phyloP scores from a whole-genome alignment of 2,797 vertebrate species.

The Melanotaenia trifasciata region DNA sequence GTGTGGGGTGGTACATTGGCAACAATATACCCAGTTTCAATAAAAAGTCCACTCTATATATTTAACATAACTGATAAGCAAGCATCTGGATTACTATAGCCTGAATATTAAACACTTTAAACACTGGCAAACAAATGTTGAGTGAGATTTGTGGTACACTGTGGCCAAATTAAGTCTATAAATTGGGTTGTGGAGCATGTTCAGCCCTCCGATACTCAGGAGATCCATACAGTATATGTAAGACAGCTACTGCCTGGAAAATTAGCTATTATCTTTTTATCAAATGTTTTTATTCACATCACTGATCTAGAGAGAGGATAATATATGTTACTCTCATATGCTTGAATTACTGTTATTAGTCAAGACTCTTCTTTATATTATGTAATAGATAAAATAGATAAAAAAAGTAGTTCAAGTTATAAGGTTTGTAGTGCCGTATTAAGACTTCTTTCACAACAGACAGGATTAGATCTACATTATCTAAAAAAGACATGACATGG shows the following conservation, averaged over 20 bases:
- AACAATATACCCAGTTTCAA: too few species aligned
- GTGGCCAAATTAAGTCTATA: too few species aligned
- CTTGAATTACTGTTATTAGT: not conserved
- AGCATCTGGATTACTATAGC: too few species aligned
- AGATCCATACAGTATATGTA: too few species aligned
- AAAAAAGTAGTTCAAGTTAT: not conserved
- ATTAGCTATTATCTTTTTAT: not conserved
- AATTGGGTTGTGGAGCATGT: too few species aligned
- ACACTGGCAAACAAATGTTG: too few species aligned
- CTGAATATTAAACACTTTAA: too few species aligned
- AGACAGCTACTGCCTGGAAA: not conserved
- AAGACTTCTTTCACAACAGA: conserved; percentile 30
- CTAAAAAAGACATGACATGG: conserved; percentile 23
- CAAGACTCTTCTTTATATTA: not conserved
- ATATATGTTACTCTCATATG: not conserved
- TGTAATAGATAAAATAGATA: not conserved
- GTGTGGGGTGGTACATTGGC: too few species aligned
- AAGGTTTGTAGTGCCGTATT: not conserved
- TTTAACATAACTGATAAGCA: too few species aligned
- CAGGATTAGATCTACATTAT: conserved; percentile 23
- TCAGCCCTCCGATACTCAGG: too few species aligned
- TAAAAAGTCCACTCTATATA: too few species aligned
- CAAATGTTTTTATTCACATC: conserved; percentile 16
- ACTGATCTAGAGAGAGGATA: conserved; percentile 5
- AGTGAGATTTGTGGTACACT: too few species aligned